Conservation (phyloP, 2,113 vertebrate genomes). For the Nyctibius bracteatus region DNA sequence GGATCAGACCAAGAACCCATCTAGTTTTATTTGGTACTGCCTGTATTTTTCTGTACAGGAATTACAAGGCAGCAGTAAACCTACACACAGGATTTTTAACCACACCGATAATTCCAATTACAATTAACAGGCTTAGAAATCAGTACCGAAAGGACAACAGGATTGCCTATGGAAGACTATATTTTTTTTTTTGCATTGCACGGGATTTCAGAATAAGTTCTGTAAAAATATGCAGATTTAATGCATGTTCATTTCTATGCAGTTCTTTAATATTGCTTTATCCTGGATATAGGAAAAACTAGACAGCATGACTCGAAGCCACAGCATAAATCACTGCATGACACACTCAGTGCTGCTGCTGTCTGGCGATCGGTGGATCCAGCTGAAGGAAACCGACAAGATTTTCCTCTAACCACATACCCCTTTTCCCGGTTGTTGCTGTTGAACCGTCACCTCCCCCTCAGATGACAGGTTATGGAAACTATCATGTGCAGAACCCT, state of each 20-base stretch:
- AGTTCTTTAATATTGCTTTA: neutral
- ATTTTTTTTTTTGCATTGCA: neutral
- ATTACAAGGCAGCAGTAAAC: neutral
- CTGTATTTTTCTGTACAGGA: neutral
- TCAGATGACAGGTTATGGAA: neutral
- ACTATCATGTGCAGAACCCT: neutral
- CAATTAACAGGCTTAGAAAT: neutral
- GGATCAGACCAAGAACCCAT: neutral
- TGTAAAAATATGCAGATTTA: neutral
- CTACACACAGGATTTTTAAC: neutral
- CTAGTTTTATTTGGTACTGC: neutral
- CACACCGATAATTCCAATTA: neutral
- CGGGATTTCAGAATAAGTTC: neutral
- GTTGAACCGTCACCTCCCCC: neutral
- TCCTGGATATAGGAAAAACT: neutral
- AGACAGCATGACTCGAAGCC: neutral
- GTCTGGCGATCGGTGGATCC: fast-evolving
- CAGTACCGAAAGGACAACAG: neutral
- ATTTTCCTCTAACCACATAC: neutral
- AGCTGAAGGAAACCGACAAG: neutral
- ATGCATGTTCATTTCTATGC: neutral
- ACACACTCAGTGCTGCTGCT: fast-evolving
- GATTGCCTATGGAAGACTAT: neutral
- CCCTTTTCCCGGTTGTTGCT: neutral
- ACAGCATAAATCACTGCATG: neutral